These are phyloP conservation scores for Rhinopomastus cyanomelas DNA, from an alignment of 2,113 vertebrate genomes.

Conservation along the genomic window DNA sequence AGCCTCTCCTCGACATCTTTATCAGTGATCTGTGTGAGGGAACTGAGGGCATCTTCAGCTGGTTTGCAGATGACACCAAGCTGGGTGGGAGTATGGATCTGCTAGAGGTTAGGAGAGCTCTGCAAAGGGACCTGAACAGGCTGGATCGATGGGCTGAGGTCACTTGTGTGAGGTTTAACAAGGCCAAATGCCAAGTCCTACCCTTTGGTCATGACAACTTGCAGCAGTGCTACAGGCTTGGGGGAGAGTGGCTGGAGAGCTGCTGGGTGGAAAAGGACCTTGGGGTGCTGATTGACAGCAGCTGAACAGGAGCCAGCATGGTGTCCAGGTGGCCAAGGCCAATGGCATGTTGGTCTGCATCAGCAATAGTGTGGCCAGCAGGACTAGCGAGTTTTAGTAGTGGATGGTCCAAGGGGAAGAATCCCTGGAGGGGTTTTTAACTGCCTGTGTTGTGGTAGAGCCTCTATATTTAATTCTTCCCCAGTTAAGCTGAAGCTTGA, in stretches of 20 bases:
- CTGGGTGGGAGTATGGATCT: not conserved
- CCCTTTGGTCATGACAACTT: rapidly evolving
- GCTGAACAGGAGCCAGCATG: not conserved
- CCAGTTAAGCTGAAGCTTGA: not conserved
- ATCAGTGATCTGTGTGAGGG: too few relatives aligned
- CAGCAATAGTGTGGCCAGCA: not conserved
- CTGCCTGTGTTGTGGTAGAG: not conserved
- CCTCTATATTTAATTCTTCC: not conserved
- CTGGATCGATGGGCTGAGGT: not conserved
- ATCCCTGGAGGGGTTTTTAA: not conserved
- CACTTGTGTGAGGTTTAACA: not conserved
- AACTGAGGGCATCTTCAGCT: not conserved
- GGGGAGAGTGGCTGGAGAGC: not conserved
- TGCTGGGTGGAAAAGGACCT: not conserved
- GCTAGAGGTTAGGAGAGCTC: not conserved
- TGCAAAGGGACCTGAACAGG: not conserved
- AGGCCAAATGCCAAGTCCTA: not conserved
- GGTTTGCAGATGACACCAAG: not conserved
- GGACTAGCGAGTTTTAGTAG: not conserved
- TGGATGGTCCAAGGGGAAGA: not conserved
- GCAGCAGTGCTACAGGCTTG: not conserved
- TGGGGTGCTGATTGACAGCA: not conserved
- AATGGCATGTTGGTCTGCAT: not conserved
- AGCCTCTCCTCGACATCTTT: too few relatives aligned
- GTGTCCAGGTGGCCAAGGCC: not conserved